phyloP scores from a whole-genome alignment of 2,888 invertebrate genomes.

The Scaptomyza caliginosa region DNA sequence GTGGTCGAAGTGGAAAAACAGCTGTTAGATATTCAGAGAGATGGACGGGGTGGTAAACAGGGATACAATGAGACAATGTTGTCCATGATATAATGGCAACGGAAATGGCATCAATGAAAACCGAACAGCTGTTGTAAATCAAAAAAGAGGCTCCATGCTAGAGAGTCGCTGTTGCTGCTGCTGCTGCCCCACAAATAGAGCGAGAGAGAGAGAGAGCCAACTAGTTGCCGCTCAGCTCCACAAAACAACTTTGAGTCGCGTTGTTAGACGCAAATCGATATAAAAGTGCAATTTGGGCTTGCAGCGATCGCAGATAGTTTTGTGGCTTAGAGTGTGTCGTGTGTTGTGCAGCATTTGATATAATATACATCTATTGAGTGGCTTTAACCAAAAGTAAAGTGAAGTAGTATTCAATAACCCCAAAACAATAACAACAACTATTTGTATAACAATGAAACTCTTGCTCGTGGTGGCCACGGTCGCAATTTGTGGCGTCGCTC shows the following conservation, averaged over 20 bases:
- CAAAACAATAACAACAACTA: conserved; percentile 27
- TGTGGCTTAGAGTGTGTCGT: conserved; percentile 70
- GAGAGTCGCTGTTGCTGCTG: conserved; percentile 30
- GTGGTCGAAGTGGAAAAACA: conserved; percentile 45
- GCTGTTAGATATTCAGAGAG: conserved; percentile 11
- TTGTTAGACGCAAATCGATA: conserved; percentile 52
- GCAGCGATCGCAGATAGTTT: conserved; percentile 73
- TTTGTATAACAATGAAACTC: conserved; percentile 63
- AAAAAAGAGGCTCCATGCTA: conserved; percentile 59
- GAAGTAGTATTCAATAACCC: conserved; percentile 35
- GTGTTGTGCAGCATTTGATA: conserved; percentile 40
- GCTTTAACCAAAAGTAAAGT: conserved; percentile 41
- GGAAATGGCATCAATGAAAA: conserved; percentile 58
- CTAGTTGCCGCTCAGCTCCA: conserved; percentile 17
- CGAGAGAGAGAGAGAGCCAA: conserved; percentile 18
- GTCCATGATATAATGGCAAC: conserved; percentile 74
- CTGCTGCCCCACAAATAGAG: conserved; percentile 10
- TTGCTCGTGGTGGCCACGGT: conserved; percentile 77
- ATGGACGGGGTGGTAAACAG: not conserved
- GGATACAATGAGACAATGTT: conserved; percentile 47
- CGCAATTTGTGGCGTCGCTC: conserved; percentile 69
- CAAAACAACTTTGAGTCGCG: conserved; percentile 23
- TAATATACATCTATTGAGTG: not conserved
- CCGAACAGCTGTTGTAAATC: conserved; percentile 73
- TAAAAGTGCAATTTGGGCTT: conserved; percentile 77